Evolutionary conservation across 2,797 vertebrate species (phyloP).

Genomic region (Acanthopagrus latus): DNA sequence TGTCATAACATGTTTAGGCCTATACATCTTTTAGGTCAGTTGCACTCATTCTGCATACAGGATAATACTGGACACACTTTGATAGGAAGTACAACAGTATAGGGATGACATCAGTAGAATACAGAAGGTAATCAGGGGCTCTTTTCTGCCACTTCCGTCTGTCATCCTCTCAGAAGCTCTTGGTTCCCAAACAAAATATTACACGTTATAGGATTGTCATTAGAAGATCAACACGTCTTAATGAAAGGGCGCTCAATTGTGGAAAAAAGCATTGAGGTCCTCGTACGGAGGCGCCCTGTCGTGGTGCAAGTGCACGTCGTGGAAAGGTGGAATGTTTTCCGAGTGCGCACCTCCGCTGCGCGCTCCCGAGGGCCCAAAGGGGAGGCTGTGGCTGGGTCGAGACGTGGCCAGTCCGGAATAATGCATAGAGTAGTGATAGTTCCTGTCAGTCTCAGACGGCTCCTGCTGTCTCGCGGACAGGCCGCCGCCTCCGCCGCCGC

Average conservation of each 20-base stretch:
- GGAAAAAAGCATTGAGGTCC: constrained; percentile 98
- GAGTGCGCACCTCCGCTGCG: constrained; percentile 91
- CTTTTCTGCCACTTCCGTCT: constrained; percentile 31
- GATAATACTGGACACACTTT: constrained; percentile 75
- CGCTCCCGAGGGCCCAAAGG: constrained; percentile 90
- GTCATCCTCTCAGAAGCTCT: constrained; percentile 31
- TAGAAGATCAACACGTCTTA: constrained; percentile 45
- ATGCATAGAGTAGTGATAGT: constrained; percentile 99
- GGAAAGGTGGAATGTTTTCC: constrained; percentile 94
- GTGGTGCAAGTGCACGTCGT: constrained; percentile 93
- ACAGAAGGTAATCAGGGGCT: constrained; percentile 69
- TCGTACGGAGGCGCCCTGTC: constrained; percentile 94
- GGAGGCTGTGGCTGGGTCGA: constrained; percentile 88
- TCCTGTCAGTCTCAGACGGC: constrained; percentile 93
- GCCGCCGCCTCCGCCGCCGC: constrained; percentile 88
- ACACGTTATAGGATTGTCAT: constrained; percentile 71
- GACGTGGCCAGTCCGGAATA: constrained; percentile 92
- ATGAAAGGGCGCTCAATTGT: constrained; percentile 86
- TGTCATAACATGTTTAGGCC: constrained; percentile 73
- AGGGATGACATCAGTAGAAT: constrained; percentile 78
- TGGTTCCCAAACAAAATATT: constrained; percentile 56
- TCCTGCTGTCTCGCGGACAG: constrained; percentile 92
- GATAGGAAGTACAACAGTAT: constrained; percentile 77
- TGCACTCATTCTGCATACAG: constrained; percentile 81
- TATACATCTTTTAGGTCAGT: constrained; percentile 75